phyloP scores from a whole-genome alignment of 2,797 vertebrate genomes.

The Thalassophryne amazonica region DNA sequence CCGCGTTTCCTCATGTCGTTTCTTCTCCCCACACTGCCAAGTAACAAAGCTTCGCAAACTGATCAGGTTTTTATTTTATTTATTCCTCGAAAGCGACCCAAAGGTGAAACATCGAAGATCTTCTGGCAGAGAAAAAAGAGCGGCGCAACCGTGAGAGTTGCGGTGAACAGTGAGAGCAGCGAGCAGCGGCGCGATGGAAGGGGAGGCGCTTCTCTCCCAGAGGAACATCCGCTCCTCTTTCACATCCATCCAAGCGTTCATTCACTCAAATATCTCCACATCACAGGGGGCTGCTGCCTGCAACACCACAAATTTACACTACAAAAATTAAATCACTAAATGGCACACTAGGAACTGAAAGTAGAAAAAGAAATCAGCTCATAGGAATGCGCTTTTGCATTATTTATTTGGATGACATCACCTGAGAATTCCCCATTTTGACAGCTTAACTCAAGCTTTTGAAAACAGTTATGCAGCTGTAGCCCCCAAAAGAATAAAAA shows the following conservation, averaged over 20 bases:
- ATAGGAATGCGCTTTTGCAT: constrained; percentile 43
- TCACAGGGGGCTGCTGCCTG: constrained; percentile 17
- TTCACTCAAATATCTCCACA: constrained; percentile 57
- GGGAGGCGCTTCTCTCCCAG: constrained; percentile 70
- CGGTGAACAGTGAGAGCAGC: constrained; percentile 42
- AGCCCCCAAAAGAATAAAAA: background rate
- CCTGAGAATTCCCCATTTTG: constrained; percentile 12
- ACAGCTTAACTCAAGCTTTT: constrained; percentile 13
- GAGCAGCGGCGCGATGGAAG: constrained; percentile 71
- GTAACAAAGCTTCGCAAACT: background rate
- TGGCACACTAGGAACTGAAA: background rate
- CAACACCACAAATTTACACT: constrained; percentile 20
- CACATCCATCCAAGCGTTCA: constrained; percentile 57
- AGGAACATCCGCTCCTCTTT: constrained; percentile 51
- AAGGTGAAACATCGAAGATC: background rate
- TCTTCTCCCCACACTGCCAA: constrained; percentile 2
- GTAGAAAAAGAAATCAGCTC: background rate
- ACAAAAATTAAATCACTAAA: background rate
- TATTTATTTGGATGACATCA: constrained; percentile 61
- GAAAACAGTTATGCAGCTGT: constrained; percentile 1
- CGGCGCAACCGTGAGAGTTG: constrained; percentile 25
- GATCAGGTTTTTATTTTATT: background rate
- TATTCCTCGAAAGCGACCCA: background rate
- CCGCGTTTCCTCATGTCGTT: constrained; percentile 55
- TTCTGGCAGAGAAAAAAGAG: background rate